phyloP scores from a whole-genome alignment of 2,113 vertebrate species.

The Salminus brasiliensis region DNA sequence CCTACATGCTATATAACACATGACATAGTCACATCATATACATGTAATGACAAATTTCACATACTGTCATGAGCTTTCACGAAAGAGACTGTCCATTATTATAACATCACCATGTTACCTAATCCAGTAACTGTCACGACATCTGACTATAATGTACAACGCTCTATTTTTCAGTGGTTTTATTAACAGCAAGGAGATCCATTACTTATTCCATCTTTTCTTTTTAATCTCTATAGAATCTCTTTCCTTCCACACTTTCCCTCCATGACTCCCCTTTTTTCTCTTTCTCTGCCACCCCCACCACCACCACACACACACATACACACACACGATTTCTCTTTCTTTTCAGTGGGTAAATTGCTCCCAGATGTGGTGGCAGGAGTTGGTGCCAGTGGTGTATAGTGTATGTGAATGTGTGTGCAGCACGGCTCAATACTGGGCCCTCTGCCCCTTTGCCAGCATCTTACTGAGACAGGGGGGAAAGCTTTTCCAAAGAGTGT shows the following conservation, averaged over 20 bases:
- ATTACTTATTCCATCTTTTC: background rate
- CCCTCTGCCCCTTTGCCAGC: conserved; percentile 48
- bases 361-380: conserved; percentile 55
- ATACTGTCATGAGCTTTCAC: too few species aligned
- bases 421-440: conserved; percentile 14
- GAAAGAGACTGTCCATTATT: too few species aligned
- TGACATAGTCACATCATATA: too few species aligned
- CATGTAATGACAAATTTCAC: too few species aligned
- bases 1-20: too few species aligned
- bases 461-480: conserved; percentile 42
- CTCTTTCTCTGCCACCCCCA: conserved; percentile 23
- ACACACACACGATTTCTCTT: conserved; percentile 24
- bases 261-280: conserved; percentile 21
- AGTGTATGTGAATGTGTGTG: conserved; percentile 18
- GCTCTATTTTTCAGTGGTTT: background rate
- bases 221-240: conserved; percentile 11
- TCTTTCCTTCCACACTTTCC: conserved; percentile 23
- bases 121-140: too few species aligned
- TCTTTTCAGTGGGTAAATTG: conserved; percentile 46
- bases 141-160: too few species aligned
- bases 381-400: conserved; percentile 40
- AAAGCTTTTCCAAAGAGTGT: conserved; percentile 54
- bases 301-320: too few species aligned
- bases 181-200: background rate
- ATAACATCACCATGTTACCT: too few species aligned